Conservation (phyloP, 1,140 invertebrate species). For the Sitophilus oryzae region DNA sequence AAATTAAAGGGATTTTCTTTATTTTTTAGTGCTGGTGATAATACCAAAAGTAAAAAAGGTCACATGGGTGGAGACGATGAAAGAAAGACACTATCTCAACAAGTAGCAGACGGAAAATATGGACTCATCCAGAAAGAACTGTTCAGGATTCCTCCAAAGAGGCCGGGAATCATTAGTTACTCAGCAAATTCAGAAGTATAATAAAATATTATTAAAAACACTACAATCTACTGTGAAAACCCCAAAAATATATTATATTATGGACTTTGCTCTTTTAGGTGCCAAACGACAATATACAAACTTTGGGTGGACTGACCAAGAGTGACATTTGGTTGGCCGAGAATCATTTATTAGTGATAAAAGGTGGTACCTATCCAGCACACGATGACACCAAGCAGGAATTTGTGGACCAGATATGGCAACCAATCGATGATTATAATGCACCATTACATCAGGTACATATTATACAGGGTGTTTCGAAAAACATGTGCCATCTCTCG, state of each 20-base stretch:
- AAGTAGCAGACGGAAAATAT: slow-evolving; percentile 83
- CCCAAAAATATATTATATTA: neutral
- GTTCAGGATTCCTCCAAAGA: slow-evolving; percentile 57
- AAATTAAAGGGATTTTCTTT: slow-evolving; percentile 34
- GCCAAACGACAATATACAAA: slow-evolving; percentile 68
- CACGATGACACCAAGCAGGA: slow-evolving; percentile 41
- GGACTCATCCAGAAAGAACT: slow-evolving; percentile 81
- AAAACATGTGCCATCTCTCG: no score
- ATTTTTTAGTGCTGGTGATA: slow-evolving; percentile 51
- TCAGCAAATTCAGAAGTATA: slow-evolving; percentile 64
- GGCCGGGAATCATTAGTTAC: slow-evolving; percentile 77
- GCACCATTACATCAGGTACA: slow-evolving; percentile 71
- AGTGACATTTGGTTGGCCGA: slow-evolving; percentile 87
- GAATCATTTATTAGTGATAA: slow-evolving; percentile 77
- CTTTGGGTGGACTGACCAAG: slow-evolving; percentile 71
- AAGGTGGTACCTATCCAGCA: slow-evolving; percentile 63
- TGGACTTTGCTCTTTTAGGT: slow-evolving; percentile 6
- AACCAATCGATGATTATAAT: slow-evolving; percentile 74
- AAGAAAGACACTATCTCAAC: slow-evolving; percentile 74
- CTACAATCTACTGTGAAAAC: neutral
- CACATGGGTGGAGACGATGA: slow-evolving; percentile 56
- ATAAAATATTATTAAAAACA: neutral
- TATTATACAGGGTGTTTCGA: no score
- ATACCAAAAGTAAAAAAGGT: slow-evolving; percentile 48
- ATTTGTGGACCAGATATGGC: slow-evolving; percentile 50